Base-by-base conservation (phyloP, 2,888 invertebrate genomes). In the Athetis lepigone region DNA sequence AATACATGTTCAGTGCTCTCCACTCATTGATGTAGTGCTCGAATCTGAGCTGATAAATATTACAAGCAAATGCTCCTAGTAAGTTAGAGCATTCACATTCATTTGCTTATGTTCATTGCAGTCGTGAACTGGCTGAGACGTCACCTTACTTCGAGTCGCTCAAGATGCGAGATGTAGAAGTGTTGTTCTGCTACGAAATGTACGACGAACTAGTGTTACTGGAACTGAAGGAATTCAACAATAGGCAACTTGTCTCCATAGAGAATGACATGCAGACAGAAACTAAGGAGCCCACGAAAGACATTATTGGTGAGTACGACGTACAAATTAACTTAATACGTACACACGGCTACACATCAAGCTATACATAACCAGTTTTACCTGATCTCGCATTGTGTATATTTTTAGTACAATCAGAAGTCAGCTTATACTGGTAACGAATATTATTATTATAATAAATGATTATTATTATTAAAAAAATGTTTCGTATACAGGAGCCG, bases 61-160 rank as follows among this genome's bases (percentile, higher is more conserved):
- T n/a, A n/a, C n/a, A n/a, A n/a, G n/a, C n/a, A n/a, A n/a, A n/a
- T n/a, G n/a, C n/a, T n/a, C n/a, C n/a, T n/a, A n/a, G n/a, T n/a
- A n/a, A n/a, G n/a, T 29, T n/a, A 4, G n/a, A 13, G n/a, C n/a
- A 36, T 36, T 29, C n/a, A 18, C 13, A 27, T 29, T 7, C 2
- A 19, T 37, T 36, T 36, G 6, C 49, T 36, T 0, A 45, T 70
- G 4, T 59, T 36, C 0, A 45, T 70, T 71, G 1, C 86, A 99
- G 98, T 88, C 98, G 99, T 25, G 96, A 97, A 65, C 94, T 99
- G 56, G 99, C 99, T 0, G 98, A 99, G 92, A 96, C 97, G 0
- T 99, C 99, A 0, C 99, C 99, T 0, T 99, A 99, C 89, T 98
- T 97, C 84, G 99, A 99, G 93, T 97, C 98, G 11, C 95, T 99